phyloP scores from a whole-genome alignment of 2,797 vertebrate genomes.

The Molossus molossus region DNA sequence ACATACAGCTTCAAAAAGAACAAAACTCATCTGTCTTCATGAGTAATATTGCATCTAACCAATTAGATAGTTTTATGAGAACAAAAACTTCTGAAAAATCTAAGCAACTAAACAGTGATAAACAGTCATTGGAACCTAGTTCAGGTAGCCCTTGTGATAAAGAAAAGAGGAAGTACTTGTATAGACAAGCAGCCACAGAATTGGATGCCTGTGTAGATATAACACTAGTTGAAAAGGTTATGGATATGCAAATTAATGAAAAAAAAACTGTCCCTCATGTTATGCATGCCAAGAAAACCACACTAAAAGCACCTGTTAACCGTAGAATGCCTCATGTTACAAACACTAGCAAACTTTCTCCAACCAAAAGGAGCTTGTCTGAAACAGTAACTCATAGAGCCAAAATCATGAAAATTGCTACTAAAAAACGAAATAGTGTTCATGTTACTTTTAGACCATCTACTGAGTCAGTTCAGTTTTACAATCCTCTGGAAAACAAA shows the following conservation, averaged over 20 bases:
- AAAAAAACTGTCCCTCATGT: conserved; percentile 86
- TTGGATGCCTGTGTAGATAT: conserved; percentile 89
- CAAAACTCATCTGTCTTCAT: conserved; percentile 90
- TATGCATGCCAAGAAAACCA: conserved; percentile 90
- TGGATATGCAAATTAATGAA: conserved; percentile 87
- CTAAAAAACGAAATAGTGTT: conserved; percentile 94
- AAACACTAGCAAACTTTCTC: conserved; percentile 89
- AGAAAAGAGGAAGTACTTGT: conserved; percentile 88
- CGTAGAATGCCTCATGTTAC: conserved; percentile 87
- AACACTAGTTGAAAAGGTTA: conserved; percentile 87
- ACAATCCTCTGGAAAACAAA: conserved; percentile 97
- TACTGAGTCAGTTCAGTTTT: conserved; percentile 98
- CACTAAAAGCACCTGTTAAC: conserved; percentile 90
- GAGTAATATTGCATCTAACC: conserved; percentile 86
- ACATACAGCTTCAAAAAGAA: conserved; percentile 90
- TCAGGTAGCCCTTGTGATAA: conserved; percentile 87
- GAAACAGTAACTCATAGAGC: conserved; percentile 92
- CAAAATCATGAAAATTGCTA: conserved; percentile 92
- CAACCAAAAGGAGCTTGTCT: conserved; percentile 92
- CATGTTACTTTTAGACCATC: conserved; percentile 98
- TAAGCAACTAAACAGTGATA: conserved; percentile 91
- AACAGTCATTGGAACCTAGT: conserved; percentile 82
- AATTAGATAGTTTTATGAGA: conserved; percentile 92
- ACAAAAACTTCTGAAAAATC: conserved; percentile 87
- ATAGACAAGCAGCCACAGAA: conserved; percentile 91